These are phyloP conservation scores for Stenodema calcarata DNA, from an alignment of 2,888 invertebrate species.

Conservation along the genomic window DNA sequence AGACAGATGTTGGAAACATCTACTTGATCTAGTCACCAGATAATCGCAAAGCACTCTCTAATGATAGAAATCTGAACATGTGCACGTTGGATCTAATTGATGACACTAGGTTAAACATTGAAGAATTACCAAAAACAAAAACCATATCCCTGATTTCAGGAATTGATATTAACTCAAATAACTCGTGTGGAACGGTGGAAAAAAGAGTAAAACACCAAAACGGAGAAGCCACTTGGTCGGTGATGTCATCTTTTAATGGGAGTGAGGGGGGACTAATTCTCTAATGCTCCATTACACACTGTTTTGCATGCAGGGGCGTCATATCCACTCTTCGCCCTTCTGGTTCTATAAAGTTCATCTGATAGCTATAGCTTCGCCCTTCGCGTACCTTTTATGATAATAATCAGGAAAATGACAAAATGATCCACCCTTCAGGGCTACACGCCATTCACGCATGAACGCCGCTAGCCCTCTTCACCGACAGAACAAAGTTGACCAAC, in stretches of 20 bases:
- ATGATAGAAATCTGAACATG: background rate
- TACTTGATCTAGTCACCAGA: too few relatives aligned
- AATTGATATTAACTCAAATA: background rate
- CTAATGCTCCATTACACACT: background rate
- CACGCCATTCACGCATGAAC: background rate
- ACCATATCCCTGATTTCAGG: background rate
- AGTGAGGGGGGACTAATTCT: background rate
- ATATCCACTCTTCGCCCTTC: background rate
- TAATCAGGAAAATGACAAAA: background rate
- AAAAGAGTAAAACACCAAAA: background rate
- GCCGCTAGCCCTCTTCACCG: too few relatives aligned
- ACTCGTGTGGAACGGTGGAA: background rate
- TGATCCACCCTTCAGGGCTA: background rate
- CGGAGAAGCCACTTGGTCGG: background rate
- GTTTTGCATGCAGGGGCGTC: background rate
- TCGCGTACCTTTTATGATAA: background rate
- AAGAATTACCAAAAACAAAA: background rate
- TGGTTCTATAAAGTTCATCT: background rate
- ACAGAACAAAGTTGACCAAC: too few relatives aligned
- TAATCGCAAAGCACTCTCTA: background rate
- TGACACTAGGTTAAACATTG: background rate
- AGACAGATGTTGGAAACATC: too few relatives aligned
- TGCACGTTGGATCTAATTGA: background rate
- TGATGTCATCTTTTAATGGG: background rate
- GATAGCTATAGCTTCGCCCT: background rate